Percentiles rank a stretch among this genome's conserved stretches.
These are phyloP conservation scores for Trileptium ribeirensis DNA, from an alignment of 2,888 invertebrate species.

Conservation along the genomic window DNA sequence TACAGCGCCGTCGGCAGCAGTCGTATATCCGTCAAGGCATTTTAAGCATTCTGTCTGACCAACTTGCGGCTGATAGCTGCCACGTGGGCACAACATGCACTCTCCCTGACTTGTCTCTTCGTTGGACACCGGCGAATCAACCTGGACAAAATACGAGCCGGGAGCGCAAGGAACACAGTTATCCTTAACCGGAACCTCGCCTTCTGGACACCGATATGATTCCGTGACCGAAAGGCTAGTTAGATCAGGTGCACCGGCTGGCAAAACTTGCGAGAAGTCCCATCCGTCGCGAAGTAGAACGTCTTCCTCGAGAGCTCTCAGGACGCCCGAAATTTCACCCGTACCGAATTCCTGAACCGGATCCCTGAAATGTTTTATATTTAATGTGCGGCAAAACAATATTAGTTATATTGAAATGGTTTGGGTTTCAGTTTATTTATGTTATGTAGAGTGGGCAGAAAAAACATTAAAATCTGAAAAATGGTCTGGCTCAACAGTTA, in stretches of 20 bases:
- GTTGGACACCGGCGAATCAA: too few species aligned
- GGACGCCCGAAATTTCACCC: slow-evolving; percentile 70
- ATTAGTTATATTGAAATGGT: too few species aligned
- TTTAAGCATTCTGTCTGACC: slow-evolving; percentile 61
- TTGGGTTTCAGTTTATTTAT: too few species aligned
- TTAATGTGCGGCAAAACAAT: too few species aligned
- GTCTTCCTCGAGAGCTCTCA: slow-evolving; percentile 74
- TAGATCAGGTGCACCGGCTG: slow-evolving; percentile 87
- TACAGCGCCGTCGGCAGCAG: slow-evolving; percentile 71
- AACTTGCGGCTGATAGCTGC: slow-evolving; percentile 47
- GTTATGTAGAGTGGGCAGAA: too few species aligned
- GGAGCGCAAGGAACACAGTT: slow-evolving; percentile 62
- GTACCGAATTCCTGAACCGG: slow-evolving; percentile 77
- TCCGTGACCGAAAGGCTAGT: slow-evolving; percentile 76
- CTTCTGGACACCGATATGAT: slow-evolving; percentile 82
- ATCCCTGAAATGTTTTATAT: too few species aligned
- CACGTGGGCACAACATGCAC: slow-evolving; percentile 51
- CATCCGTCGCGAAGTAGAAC: slow-evolving; percentile 69
- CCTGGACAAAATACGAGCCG: slow-evolving; percentile 48
- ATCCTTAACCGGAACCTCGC: slow-evolving; percentile 85
- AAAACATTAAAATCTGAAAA: too few species aligned
- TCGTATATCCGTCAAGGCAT: slow-evolving; percentile 84
- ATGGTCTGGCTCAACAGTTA: too few species aligned
- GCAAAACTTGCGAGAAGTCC: slow-evolving; percentile 54
- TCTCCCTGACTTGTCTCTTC: slow-evolving; percentile 34